Conservation (phyloP, 2,113 vertebrate species). For the Podarcis raffonei region DNA sequence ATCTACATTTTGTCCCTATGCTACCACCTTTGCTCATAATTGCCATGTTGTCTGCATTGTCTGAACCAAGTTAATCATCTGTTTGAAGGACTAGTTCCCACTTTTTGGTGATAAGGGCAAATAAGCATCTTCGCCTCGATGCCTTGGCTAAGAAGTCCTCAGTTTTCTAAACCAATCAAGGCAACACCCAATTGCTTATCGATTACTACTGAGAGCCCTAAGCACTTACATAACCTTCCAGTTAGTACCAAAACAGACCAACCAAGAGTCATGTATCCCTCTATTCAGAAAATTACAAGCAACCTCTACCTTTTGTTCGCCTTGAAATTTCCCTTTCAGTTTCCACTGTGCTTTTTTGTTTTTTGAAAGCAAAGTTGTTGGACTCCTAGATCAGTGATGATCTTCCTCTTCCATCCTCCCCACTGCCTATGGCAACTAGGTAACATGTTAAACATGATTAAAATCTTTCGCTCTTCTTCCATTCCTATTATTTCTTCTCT, state of each 20-base stretch:
- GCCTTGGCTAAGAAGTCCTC: neutral
- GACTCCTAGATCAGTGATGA: neutral
- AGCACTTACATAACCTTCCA: too few species aligned
- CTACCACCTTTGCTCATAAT: neutral
- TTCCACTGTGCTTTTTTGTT: neutral
- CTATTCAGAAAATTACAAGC: too few species aligned
- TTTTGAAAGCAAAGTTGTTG: neutral
- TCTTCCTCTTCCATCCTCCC: neutral
- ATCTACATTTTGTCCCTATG: neutral
- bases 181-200: neutral
- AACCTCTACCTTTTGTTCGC: too few species aligned
- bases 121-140: neutral
- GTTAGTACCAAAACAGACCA: too few species aligned
- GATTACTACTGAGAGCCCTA: too few species aligned
- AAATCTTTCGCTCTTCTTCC: neutral
- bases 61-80: neutral
- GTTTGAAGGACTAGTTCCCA: neutral
- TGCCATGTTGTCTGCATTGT: neutral
- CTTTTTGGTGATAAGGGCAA: neutral
- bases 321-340: too few species aligned
- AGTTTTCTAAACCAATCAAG: neutral
- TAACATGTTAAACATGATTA: too few species aligned
- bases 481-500: neutral
- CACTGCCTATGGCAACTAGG: neutral
- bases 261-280: too few species aligned